These are phyloP conservation scores for Trachymyrmex cornetzi DNA, from an alignment of 1,140 invertebrate species.

Conservation along the genomic window DNA sequence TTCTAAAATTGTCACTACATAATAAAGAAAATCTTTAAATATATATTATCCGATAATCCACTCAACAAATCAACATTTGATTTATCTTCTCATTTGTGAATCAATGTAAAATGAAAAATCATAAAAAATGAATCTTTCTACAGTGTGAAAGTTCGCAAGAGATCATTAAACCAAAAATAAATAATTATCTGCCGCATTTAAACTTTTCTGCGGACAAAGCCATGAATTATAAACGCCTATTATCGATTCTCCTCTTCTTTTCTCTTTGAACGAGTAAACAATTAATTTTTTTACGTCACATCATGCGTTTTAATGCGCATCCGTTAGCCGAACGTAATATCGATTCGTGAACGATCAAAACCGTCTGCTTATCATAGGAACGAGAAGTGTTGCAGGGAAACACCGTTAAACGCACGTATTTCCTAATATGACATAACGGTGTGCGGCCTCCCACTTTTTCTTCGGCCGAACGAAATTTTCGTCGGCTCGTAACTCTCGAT, in stretches of 20 bases:
- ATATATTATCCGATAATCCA: neutral
- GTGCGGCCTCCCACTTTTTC: conserved; percentile 34
- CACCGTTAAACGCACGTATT: conserved; percentile 84
- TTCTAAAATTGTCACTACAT: neutral
- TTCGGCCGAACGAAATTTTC: conserved; percentile 61
- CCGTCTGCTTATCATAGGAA: neutral
- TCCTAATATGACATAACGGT: conserved; percentile 87
- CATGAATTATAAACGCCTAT: neutral
- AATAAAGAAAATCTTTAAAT: neutral
- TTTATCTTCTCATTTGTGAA: neutral
- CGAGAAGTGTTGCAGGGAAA: conserved; percentile 53
- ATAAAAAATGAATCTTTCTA: neutral
- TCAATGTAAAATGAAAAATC: neutral
- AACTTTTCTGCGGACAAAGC: neutral
- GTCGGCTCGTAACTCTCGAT: conserved; percentile 10
- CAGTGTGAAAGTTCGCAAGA: neutral
- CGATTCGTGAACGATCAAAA: neutral
- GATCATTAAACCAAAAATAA: neutral
- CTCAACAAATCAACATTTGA: neutral
- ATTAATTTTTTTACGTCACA: neutral
- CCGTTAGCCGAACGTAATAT: neutral
- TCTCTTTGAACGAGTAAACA: conserved; percentile 1
- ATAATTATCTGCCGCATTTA: neutral
- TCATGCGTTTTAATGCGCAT: neutral
- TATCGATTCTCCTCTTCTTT: neutral